Evolutionary conservation across 2,113 vertebrate species (phyloP).

Genomic region (Tringa solitaria): DNA sequence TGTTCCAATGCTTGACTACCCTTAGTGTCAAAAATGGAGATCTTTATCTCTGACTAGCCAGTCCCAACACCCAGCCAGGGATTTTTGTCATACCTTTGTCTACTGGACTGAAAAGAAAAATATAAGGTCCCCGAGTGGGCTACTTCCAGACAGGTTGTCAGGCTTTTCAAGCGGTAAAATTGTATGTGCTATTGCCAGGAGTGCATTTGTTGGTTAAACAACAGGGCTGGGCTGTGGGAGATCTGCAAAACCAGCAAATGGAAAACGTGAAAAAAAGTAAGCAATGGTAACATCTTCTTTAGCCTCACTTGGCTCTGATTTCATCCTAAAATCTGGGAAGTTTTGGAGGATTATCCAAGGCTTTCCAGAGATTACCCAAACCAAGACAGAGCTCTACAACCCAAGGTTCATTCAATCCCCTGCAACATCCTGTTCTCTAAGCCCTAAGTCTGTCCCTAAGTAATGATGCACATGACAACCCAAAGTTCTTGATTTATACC

Average conservation of each 20-base stretch:
- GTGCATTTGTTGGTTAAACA: not conserved
- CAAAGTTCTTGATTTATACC: not conserved
- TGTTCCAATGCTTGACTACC: not conserved
- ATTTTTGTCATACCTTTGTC: not conserved
- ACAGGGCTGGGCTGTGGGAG: not conserved
- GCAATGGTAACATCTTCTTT: not conserved
- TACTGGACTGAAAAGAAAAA: not conserved
- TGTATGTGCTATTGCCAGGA: not conserved
- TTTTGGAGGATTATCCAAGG: not conserved
- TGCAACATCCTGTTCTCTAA: not conserved
- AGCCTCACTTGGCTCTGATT: not conserved
- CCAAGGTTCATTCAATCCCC: not conserved
- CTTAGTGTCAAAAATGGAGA: not conserved
- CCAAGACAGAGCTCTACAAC: not conserved
- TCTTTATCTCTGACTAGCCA: not conserved
- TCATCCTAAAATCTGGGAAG: not conserved
- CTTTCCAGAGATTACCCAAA: not conserved
- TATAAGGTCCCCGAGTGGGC: not conserved
- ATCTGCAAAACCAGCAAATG: not conserved
- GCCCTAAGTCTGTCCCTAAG: not conserved
- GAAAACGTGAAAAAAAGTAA: not conserved
- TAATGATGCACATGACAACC: not conserved
- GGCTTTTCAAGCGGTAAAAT: not conserved
- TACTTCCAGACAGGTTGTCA: not conserved
- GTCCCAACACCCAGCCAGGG: not conserved